phyloP scores from a whole-genome alignment of 2,888 invertebrate species.

The Odontothrips loti region DNA sequence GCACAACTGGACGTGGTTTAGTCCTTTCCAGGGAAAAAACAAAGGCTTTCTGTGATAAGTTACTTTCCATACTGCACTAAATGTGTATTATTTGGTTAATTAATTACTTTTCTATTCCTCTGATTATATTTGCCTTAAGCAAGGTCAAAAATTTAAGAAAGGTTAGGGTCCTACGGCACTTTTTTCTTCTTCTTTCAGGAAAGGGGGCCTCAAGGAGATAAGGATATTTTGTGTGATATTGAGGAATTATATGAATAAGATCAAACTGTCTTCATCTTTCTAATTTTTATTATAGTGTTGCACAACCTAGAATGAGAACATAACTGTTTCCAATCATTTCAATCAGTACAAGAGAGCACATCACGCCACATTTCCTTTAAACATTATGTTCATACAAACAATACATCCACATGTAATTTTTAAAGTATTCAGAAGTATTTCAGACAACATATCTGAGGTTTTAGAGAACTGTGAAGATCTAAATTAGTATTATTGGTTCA shows the following conservation, averaged over 20 bases:
- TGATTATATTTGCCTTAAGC: not conserved
- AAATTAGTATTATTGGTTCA: too few relatives aligned
- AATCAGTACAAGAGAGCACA: too few relatives aligned
- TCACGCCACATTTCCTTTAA: not conserved
- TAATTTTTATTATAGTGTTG: too few relatives aligned
- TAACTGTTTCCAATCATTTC: too few relatives aligned
- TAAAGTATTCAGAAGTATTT: too few relatives aligned
- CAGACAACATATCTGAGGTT: too few relatives aligned
- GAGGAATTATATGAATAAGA: not conserved
- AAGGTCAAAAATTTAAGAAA: not conserved
- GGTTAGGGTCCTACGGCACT: too few relatives aligned
- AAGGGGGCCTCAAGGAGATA: not conserved
- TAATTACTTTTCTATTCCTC: constrained; percentile 6
- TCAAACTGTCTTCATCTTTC: not conserved
- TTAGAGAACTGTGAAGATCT: too few relatives aligned
- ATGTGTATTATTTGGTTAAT: not conserved
- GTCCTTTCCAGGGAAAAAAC: not conserved
- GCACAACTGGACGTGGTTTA: not conserved
- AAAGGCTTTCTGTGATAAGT: constrained; percentile 7
- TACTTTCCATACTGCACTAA: not conserved
- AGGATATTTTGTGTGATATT: constrained; percentile 3
- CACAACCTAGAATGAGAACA: not conserved
- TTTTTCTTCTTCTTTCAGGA: not conserved
- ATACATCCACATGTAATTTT: not conserved
- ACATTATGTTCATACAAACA: not conserved